Conservation (phyloP, 2,888 invertebrate genomes). For the Corbicula japonica region DNA sequence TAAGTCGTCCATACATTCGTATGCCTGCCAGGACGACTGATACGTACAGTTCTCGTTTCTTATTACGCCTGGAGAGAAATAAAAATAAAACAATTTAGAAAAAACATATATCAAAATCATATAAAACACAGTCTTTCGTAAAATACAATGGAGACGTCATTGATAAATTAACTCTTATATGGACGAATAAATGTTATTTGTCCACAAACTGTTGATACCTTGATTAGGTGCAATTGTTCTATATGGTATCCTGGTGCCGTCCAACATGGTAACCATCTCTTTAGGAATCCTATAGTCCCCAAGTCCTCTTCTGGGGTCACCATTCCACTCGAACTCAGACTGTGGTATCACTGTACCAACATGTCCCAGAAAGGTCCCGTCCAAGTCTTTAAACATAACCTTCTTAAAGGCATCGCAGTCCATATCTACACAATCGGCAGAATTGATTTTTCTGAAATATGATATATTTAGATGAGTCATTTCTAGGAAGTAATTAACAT, state of each 20-base stretch:
- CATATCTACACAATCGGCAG: conserved; percentile 85
- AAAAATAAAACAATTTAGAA: neutral
- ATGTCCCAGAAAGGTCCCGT: conserved; percentile 79
- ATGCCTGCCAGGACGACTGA: conserved; percentile 75
- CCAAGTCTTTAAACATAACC: conserved; percentile 79
- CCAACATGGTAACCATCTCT: conserved; percentile 73
- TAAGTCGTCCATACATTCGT: conserved; percentile 73
- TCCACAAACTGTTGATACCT: conserved; percentile 68
- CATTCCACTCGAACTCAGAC: conserved; percentile 83
- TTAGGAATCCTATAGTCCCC: conserved; percentile 85
- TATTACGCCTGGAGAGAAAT: conserved; percentile 76
- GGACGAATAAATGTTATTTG: neutral
- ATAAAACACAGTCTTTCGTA: neutral
- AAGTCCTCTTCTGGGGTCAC: conserved; percentile 75
- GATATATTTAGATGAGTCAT: too few species aligned
- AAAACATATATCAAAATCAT: neutral
- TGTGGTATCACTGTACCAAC: conserved; percentile 77
- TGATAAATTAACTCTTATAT: neutral
- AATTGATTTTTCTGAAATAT: conserved; percentile 79
- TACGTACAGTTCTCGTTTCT: conserved; percentile 72
- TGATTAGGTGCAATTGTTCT: conserved; percentile 76
- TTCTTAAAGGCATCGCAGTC: conserved; percentile 85
- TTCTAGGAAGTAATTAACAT: neutral
- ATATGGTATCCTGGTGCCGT: conserved; percentile 70
- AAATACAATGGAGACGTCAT: neutral